These are phyloP conservation scores for Pardalotus punctatus DNA, from an alignment of 2,113 vertebrate species.

Conservation along the genomic window DNA sequence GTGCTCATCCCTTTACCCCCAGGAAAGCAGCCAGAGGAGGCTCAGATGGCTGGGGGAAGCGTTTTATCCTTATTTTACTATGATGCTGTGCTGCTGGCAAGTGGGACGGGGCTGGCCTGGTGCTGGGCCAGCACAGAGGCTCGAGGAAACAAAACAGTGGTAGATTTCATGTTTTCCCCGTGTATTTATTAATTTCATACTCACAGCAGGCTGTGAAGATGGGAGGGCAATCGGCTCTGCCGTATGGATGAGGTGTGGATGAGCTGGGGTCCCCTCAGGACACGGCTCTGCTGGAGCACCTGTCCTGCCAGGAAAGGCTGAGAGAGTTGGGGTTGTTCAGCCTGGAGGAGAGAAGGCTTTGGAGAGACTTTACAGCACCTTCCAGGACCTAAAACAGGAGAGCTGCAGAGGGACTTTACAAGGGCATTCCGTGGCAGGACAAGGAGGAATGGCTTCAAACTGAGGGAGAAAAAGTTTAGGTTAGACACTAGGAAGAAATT, in stretches of 20 bases:
- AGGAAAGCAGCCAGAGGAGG: slow-evolving; percentile 14
- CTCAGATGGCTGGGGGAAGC: neutral
- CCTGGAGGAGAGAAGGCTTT: neutral
- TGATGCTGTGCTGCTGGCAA: neutral
- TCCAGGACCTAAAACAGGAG: neutral
- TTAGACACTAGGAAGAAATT: neutral
- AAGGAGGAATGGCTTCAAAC: neutral
- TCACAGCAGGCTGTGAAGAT: neutral
- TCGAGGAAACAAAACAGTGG: neutral
- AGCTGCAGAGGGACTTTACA: neutral
- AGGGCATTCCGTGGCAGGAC: neutral
- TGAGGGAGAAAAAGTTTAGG: neutral
- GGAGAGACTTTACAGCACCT: neutral
- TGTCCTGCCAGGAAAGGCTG: neutral
- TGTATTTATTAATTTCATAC: neutral
- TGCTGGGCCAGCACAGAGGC: neutral
- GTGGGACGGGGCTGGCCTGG: fast-evolving
- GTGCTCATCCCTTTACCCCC: neutral
- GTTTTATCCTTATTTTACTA: neutral
- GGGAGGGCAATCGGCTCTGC: fast-evolving
- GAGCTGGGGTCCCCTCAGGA: neutral
- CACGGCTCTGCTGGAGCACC: neutral
- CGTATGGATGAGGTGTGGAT: neutral
- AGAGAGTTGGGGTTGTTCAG: neutral
- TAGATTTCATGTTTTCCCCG: neutral